Evolutionary conservation across 2,113 vertebrate genomes (phyloP).

Genomic region (Brachionichthys hirsutus): DNA sequence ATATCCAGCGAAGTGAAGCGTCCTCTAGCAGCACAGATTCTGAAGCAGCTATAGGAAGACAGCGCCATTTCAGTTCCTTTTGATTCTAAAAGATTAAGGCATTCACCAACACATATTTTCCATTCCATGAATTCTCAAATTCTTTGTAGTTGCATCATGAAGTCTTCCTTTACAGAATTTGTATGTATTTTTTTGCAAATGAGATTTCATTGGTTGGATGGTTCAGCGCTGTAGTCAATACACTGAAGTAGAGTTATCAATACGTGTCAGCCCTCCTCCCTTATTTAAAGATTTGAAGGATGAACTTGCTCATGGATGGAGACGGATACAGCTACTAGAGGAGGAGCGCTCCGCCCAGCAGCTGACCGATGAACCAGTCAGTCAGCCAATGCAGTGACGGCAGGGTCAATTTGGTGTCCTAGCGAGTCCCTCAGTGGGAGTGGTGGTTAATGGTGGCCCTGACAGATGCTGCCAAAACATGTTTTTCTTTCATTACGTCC

Average conservation of each 20-base stretch:
- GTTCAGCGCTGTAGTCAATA: constrained; percentile 1
- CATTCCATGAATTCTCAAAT: constrained; percentile 10
- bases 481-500: constrained; percentile 27
- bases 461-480: constrained; percentile 34
- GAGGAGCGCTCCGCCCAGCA: constrained; percentile 52
- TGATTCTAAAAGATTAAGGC: constrained; percentile 17
- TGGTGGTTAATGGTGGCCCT: constrained; percentile 1
- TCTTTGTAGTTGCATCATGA: constrained; percentile 12
- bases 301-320: constrained; percentile 33
- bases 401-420: constrained; percentile 4
- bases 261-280: constrained; percentile 11
- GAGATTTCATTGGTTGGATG: constrained; percentile 14
- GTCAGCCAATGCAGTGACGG: constrained; percentile 2
- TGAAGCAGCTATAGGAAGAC: constrained; percentile 45
- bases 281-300: constrained; percentile 40
- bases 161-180: background rate
- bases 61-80: constrained; percentile 13
- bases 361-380: constrained; percentile 36
- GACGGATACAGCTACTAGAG: constrained; percentile 33
- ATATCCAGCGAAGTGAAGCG: constrained; percentile 71
- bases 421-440: constrained; percentile 22
- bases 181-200: background rate
- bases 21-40: constrained; percentile 59
- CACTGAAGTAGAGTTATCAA: constrained; percentile 8
- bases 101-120: constrained; percentile 22